Percentiles rank a stretch among this genome's conserved stretches.
Conservation (phyloP, 2,113 vertebrate genomes). For the Psettodes erumei region DNA sequence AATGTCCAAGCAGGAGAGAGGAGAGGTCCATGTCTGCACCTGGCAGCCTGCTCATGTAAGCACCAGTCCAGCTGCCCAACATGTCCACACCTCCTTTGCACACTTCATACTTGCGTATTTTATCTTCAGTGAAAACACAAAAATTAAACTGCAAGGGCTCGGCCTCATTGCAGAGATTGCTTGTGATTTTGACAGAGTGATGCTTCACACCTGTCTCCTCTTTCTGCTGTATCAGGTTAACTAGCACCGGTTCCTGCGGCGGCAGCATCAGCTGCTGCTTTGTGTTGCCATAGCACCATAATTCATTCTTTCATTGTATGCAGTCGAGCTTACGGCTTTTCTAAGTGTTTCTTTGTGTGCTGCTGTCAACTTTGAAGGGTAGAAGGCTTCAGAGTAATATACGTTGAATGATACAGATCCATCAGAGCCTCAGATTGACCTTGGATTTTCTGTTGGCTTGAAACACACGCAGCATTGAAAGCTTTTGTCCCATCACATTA, state of each 20-base stretch:
- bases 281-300: slow-evolving; percentile 77
- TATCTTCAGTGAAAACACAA: neutral
- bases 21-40: slow-evolving; percentile 96
- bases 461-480: slow-evolving; percentile 5
- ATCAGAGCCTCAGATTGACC: slow-evolving; percentile 31
- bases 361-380: slow-evolving; percentile 37
- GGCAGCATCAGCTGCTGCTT: slow-evolving; percentile 63
- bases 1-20: slow-evolving; percentile 89
- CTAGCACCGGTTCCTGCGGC: slow-evolving; percentile 52
- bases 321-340: slow-evolving; percentile 58
- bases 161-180: neutral
- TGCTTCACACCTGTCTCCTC: slow-evolving; percentile 47
- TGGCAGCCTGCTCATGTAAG: slow-evolving; percentile 92
- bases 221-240: slow-evolving; percentile 61
- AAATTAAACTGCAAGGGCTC: neutral
- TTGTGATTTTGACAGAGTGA: slow-evolving; percentile 11
- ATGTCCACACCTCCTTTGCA: neutral
- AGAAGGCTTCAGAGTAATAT: slow-evolving; percentile 17
- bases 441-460: slow-evolving; percentile 38
- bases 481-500: neutral
- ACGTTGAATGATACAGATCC: slow-evolving; percentile 15
- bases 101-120: neutral
- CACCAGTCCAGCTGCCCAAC: neutral
- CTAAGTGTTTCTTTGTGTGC: slow-evolving; percentile 64
- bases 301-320: slow-evolving; percentile 68